These are phyloP conservation scores for Spea hammondii DNA, from an alignment of 2,797 vertebrate genomes.

Conservation along the genomic window DNA sequence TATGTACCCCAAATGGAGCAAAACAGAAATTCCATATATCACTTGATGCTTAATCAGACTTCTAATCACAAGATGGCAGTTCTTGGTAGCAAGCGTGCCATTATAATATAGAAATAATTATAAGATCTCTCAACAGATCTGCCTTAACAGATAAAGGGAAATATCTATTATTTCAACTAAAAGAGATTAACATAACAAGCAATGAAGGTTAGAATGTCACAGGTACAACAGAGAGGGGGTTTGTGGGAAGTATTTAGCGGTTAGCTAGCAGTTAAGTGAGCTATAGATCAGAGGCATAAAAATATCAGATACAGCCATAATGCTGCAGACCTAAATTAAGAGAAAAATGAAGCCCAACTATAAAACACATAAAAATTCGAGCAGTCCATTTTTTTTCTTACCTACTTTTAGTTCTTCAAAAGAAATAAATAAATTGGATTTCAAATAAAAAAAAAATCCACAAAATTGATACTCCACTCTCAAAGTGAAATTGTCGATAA, in stretches of 20 bases:
- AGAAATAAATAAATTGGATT: constrained; percentile 46
- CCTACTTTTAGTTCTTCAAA: constrained; percentile 34
- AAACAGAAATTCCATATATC: too few species aligned
- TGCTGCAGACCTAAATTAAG: constrained; percentile 46
- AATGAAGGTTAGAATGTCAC: constrained; percentile 37
- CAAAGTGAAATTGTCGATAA: constrained; percentile 47
- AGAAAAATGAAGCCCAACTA: constrained; percentile 48
- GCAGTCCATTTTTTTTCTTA: constrained; percentile 39
- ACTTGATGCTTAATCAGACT: too few species aligned
- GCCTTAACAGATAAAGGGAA: neutral
- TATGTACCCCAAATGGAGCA: too few species aligned
- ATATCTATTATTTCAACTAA: constrained; percentile 12
- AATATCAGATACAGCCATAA: constrained; percentile 47
- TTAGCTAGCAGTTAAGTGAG: constrained; percentile 35
- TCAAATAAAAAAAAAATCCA: constrained; percentile 39
- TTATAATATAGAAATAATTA: too few species aligned
- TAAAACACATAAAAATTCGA: constrained; percentile 51
- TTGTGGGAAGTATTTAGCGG: constrained; percentile 40
- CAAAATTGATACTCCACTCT: constrained; percentile 24
- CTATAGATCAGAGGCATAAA: constrained; percentile 49
- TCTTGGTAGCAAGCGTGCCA: too few species aligned
- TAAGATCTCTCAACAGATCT: too few species aligned
- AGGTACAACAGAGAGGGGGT: constrained; percentile 26
- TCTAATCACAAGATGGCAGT: too few species aligned
- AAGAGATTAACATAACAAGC: constrained; percentile 26